Conservation (phyloP, 2,797 vertebrate genomes). For the Philypnodon macrostomus region DNA sequence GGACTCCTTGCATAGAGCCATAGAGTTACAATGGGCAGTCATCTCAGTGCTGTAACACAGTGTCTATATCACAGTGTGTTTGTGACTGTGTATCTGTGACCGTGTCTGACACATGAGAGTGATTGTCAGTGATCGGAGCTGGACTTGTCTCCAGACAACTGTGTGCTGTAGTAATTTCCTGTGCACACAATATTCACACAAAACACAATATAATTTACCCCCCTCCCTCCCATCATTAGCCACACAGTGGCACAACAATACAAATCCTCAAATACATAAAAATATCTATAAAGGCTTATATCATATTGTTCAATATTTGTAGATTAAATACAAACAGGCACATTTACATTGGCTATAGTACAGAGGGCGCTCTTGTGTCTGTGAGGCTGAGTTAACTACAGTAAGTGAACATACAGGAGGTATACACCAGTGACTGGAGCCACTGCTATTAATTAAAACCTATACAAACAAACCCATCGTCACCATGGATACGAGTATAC, state of each 20-base stretch:
- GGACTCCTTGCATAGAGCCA: slow-evolving; percentile 67
- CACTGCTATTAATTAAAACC: slow-evolving; percentile 41
- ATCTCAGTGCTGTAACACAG: slow-evolving; percentile 21
- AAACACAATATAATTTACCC: slow-evolving; percentile 72
- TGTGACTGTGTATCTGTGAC: slow-evolving; percentile 16
- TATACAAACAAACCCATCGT: slow-evolving; percentile 32
- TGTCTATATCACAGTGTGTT: slow-evolving; percentile 9
- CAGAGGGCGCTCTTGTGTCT: slow-evolving; percentile 24
- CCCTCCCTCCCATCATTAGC: slow-evolving; percentile 54
- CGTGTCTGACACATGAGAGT: slow-evolving; percentile 11
- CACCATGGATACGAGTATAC: slow-evolving; percentile 39
- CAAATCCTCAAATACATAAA: slow-evolving; percentile 56
- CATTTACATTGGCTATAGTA: slow-evolving; percentile 73
- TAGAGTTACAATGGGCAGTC: slow-evolving; percentile 21
- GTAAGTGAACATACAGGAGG: slow-evolving; percentile 37
- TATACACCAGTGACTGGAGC: slow-evolving; percentile 32
- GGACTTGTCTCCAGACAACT: slow-evolving; percentile 24
- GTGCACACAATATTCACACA: slow-evolving; percentile 61
- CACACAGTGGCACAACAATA: slow-evolving; percentile 77
- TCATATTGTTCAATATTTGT: slow-evolving; percentile 42
- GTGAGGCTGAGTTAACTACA: slow-evolving; percentile 24
- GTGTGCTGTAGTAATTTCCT: slow-evolving; percentile 39
- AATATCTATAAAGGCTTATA: slow-evolving; percentile 58
- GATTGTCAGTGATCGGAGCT: slow-evolving; percentile 42
- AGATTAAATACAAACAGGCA: slow-evolving; percentile 67